Conservation (phyloP, 2,113 vertebrate genomes). For the Terrapene triunguis region DNA sequence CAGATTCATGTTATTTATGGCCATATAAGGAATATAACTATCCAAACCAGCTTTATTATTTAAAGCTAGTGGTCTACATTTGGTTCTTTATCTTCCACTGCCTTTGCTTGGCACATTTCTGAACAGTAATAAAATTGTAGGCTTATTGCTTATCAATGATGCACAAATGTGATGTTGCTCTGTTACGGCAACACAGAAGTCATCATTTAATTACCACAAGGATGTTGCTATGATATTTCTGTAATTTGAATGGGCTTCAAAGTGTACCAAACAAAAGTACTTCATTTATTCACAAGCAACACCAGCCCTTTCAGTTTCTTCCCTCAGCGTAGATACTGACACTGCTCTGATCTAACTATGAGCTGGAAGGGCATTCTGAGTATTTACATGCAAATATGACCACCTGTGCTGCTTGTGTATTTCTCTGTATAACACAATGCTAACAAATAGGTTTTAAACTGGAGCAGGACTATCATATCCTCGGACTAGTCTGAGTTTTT, state of each 20-base stretch:
- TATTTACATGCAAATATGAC: background rate
- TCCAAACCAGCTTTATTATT: conserved; percentile 36
- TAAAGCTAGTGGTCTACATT: background rate
- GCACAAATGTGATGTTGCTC: background rate
- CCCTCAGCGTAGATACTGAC: background rate
- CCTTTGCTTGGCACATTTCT: background rate
- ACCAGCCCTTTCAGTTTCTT: background rate
- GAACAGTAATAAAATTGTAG: background rate
- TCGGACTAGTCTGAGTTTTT: background rate
- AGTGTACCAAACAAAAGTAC: background rate
- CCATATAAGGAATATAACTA: background rate
- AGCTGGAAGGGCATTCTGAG: background rate
- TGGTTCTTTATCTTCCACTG: background rate
- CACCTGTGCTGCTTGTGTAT: background rate
- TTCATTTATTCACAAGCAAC: background rate
- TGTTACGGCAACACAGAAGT: fast-evolving
- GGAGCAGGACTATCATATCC: background rate
- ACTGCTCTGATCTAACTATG: background rate
- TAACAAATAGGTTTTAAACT: background rate
- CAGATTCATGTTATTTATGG: conserved; percentile 17
- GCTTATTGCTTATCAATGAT: background rate
- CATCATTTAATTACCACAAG: background rate
- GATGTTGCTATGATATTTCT: background rate
- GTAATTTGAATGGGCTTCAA: background rate
- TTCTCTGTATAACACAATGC: background rate